phyloP scores from a whole-genome alignment of 2,113 vertebrate genomes.

The Terrapene triunguis region DNA sequence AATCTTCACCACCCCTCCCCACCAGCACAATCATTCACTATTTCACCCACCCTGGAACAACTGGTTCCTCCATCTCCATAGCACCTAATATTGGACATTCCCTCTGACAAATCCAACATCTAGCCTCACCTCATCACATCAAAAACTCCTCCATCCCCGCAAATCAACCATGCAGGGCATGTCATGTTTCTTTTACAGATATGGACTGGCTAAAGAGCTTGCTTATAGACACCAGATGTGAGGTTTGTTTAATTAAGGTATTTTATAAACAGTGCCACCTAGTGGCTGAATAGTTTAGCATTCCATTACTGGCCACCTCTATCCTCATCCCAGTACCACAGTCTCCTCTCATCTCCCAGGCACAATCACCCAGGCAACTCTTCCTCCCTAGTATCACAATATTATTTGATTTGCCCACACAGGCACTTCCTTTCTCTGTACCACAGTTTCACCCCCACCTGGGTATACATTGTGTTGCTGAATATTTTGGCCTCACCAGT shows the following conservation, averaged over 20 bases:
- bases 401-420: not conserved
- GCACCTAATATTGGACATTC: not conserved
- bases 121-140: not conserved
- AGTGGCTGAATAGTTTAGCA: too few species aligned
- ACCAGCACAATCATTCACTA: not conserved
- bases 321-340: too few species aligned
- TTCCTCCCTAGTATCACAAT: not conserved
- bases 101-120: not conserved
- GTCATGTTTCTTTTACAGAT: too few species aligned
- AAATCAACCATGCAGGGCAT: not conserved
- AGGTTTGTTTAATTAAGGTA: too few species aligned
- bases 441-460: not conserved
- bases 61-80: not conserved
- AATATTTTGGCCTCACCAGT: not conserved
- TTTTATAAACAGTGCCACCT: too few species aligned
- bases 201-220: too few species aligned
- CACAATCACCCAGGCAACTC: not conserved
- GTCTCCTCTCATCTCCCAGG: too few species aligned
- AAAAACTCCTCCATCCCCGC: not conserved
- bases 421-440: accelerated
- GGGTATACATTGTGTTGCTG: not conserved
- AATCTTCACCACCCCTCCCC: not conserved
- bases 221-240: too few species aligned
- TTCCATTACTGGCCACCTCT: too few species aligned
- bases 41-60: not conserved